Evolutionary conservation across 2,113 vertebrate genomes (phyloP), one percentile per base, ranked within the genome.

Genomic region (Gasterosteus nipponicus): DNA sequence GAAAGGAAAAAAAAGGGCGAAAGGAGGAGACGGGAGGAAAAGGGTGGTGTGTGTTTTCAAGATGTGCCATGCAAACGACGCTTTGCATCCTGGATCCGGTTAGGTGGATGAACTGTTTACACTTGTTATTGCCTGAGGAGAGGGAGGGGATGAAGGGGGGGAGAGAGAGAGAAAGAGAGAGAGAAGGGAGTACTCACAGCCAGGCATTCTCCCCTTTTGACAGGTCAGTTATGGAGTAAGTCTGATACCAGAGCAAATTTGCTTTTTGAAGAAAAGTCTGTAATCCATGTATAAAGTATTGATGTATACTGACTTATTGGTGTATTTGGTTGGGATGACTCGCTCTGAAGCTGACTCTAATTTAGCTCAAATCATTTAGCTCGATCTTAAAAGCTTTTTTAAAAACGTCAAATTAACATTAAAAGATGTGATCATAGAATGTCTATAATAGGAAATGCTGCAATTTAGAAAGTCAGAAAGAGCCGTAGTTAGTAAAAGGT

Each of bases 41-140:
- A 72, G 78, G 85, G 85, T 83, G 85, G 75, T 79, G 85, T n/a
- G 7, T 81, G 83, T 83, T 87, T 90, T 80, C 26, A 89, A 89
- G 88, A 87, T 80, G 88, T 82, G n/a, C 22, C 49, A 91, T 92
- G 89, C 89, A 90, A 93, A 93, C 90, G 86, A 91, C 72, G 77
- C 86, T 19, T 75, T 60, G 89, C 89, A 93, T 93, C 92, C 90
- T 93, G 92, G 92, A 93, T 93, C 92, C 92, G 92, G 92, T 91
- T 91, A 80, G 87, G 75, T 76, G 85, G 89, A 90, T 70, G 77
- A 61, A 78, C 68, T 93, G 89, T 92, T 92, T 90, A 86, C 89
- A 69, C 73, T 87, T 73, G 83, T 82, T 86, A 82, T 78, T 80
- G 90, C 92, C 91, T 31, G 84, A 80, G 87, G 91, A 86, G 67